These are phyloP conservation scores for Camponotus pennsylvanicus DNA, from an alignment of 1,140 invertebrate species.

Conservation along the genomic window DNA sequence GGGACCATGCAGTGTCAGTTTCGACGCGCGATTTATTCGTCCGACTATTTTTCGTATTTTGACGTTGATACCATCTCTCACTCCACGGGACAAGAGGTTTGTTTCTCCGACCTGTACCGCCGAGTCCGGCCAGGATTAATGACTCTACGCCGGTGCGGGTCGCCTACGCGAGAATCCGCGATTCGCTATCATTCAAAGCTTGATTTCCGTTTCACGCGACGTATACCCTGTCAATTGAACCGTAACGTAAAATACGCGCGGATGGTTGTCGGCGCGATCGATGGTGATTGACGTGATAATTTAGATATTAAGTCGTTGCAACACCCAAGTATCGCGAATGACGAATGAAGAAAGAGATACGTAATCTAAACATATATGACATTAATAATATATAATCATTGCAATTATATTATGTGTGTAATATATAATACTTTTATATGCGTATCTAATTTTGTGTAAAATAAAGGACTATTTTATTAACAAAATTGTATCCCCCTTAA, in stretches of 20 bases:
- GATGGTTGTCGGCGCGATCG: conserved; percentile 22
- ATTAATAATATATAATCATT: not conserved
- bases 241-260: conserved; percentile 39
- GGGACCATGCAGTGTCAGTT: conserved; percentile 38
- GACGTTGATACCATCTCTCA: conserved; percentile 64
- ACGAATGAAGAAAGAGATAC: not conserved
- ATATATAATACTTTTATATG: not conserved
- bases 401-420: not conserved
- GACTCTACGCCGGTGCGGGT: conserved; percentile 32
- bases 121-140: conserved; percentile 56
- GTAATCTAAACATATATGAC: conserved; percentile 7
- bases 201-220: conserved; percentile 58
- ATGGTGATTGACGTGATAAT: conserved; percentile 49
- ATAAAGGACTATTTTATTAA: not conserved
- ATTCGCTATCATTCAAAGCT: conserved; percentile 65
- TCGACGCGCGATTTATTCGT: conserved; percentile 65
- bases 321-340: not conserved
- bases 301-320: conserved; percentile 42
- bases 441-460: not conserved
- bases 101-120: conserved; percentile 67
- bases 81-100: conserved; percentile 67
- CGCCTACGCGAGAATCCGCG: conserved; percentile 66
- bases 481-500: not conserved
- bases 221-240: conserved; percentile 49
- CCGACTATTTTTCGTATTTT: conserved; percentile 61